These are phyloP conservation scores for Cirrhinus mrigala DNA, from an alignment of 2,797 vertebrate genomes.

Conservation along the genomic window DNA sequence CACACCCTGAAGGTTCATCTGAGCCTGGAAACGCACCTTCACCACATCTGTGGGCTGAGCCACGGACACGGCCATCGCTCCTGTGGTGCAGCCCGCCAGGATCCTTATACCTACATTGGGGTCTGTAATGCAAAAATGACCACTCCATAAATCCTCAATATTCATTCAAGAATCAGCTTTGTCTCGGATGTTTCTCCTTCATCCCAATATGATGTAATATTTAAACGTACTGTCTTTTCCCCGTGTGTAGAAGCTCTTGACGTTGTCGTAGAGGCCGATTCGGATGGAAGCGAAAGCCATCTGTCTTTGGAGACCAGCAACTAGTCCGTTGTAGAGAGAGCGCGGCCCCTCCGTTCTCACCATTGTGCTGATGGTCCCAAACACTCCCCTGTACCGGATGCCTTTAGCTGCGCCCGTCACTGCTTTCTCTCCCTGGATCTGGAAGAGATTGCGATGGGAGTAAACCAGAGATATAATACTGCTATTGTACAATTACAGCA, in stretches of 20 bases:
- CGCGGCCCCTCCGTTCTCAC: conserved; percentile 82
- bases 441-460: not conserved
- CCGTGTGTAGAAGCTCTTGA: conserved; percentile 83
- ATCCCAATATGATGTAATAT: not conserved
- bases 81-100: conserved; percentile 86
- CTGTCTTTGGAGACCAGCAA: conserved; percentile 87
- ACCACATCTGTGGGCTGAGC: conserved; percentile 91
- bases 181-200: not conserved
- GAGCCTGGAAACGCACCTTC: conserved; percentile 89
- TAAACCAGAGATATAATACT: not conserved
- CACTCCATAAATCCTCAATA: not conserved
- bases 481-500: not conserved
- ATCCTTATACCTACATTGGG: conserved; percentile 78
- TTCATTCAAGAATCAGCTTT: not conserved
- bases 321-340: conserved; percentile 86
- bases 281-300: conserved; percentile 86
- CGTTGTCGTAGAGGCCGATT: conserved; percentile 88
- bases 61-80: conserved; percentile 84
- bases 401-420: conserved; percentile 58
- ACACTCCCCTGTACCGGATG: conserved; percentile 85
- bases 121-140: conserved; percentile 65
- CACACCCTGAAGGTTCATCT: conserved; percentile 81
- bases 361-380: conserved; percentile 87
- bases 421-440: conserved; percentile 87
- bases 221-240: conserved; percentile 82